Percentiles rank a stretch among this genome's conserved stretches.
These are phyloP conservation scores for Erpobdella octoculata DNA, from an alignment of 2,888 invertebrate genomes.

Conservation along the genomic window DNA sequence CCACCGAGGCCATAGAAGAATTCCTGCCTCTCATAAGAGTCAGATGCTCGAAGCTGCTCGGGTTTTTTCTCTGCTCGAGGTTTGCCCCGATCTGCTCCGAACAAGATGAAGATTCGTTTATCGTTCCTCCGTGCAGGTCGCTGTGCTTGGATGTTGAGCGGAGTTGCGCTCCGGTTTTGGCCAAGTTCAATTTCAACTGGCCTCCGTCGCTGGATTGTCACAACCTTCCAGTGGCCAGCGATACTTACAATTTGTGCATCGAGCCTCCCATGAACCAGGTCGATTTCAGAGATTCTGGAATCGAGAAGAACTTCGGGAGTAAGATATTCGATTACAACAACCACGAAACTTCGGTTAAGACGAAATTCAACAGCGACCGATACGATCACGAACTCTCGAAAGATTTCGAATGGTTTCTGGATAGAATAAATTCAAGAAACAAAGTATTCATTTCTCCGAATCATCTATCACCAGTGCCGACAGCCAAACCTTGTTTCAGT, in stretches of 20 bases:
- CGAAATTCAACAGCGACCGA: neutral
- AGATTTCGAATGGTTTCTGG: neutral
- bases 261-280: constrained; percentile 12
- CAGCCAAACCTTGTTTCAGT: neutral
- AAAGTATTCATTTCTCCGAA: too few species aligned
- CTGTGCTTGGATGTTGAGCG: constrained; percentile 21
- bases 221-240: constrained; percentile 9
- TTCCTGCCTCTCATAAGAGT: constrained; percentile 11
- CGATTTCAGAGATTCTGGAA: neutral
- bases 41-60: constrained; percentile 17
- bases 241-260: constrained; percentile 9
- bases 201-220: constrained; percentile 14
- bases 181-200: constrained; percentile 7
- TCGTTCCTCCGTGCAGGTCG: constrained; percentile 25
- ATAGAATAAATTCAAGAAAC: too few species aligned
- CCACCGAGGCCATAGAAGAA: constrained; percentile 14
- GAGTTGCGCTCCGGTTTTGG: constrained; percentile 4
- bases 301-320: neutral
- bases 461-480: neutral
- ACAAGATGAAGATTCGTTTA: constrained; percentile 17
- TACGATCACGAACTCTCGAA: neutral
- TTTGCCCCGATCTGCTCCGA: constrained; percentile 18
- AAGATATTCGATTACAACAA: neutral
- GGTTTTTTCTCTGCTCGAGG: constrained; percentile 25
- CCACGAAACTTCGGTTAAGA: neutral